These are phyloP conservation scores for Herpetotheres cachinnans DNA, from an alignment of 2,113 vertebrate species.

Conservation along the genomic window DNA sequence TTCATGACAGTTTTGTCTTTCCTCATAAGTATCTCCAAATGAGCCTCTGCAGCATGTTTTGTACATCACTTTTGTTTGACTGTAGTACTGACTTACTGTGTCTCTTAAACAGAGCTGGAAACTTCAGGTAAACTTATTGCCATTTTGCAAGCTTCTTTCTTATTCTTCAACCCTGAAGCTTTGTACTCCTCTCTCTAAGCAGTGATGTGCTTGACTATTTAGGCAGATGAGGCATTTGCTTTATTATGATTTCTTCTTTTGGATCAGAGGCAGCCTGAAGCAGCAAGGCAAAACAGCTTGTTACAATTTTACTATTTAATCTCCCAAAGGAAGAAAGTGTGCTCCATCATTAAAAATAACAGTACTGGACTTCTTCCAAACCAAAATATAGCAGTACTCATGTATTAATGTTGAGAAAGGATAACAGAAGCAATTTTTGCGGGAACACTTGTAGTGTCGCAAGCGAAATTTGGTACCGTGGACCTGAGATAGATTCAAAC, in stretches of 20 bases:
- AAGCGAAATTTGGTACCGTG: not conserved
- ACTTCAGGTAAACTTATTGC: not conserved
- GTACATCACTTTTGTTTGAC: not conserved
- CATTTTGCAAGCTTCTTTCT: not conserved
- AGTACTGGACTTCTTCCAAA: not conserved
- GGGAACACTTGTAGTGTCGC: not conserved
- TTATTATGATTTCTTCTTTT: conserved; percentile 9
- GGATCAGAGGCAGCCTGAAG: not conserved
- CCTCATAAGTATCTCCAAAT: not conserved
- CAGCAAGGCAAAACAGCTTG: conserved; percentile 11
- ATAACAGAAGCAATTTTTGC: not conserved
- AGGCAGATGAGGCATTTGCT: not conserved
- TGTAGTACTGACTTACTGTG: not conserved
- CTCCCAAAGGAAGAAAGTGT: conserved; percentile 3
- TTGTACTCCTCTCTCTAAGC: not conserved
- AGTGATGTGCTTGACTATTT: not conserved
- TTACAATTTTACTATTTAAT: not conserved
- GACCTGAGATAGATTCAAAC: not conserved
- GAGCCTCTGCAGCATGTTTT: not conserved
- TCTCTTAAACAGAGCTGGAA: not conserved
- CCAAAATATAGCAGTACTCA: not conserved
- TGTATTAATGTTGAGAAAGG: not conserved
- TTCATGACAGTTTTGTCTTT: not conserved
- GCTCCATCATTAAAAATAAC: not conserved
- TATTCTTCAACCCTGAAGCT: not conserved